Percentiles rank a stretch among this genome's conserved stretches.
Conservation (phyloP, 2,888 invertebrate species). For the Leistus spinibarbis region DNA sequence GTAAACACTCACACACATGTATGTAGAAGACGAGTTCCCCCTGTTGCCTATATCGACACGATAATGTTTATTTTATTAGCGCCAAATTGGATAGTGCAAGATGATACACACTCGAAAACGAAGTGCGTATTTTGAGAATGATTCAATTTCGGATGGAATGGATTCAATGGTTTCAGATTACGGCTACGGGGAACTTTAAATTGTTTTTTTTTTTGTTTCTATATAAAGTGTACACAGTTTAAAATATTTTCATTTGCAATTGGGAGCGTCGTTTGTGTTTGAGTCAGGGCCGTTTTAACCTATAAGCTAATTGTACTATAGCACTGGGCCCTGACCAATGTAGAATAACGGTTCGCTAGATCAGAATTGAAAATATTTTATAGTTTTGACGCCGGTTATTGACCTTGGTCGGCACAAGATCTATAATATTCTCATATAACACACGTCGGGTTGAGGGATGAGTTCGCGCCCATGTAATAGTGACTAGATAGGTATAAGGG, state of each 20-base stretch:
- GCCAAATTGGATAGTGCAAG: conserved; percentile 40
- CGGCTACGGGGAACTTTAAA: background rate
- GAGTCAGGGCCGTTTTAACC: too few species aligned
- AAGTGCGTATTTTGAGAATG: background rate
- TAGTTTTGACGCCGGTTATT: conserved; percentile 17
- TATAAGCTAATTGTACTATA: too few species aligned
- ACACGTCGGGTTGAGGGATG: background rate
- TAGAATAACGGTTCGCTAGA: too few species aligned
- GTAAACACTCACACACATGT: background rate
- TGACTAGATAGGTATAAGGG: background rate
- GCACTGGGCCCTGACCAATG: too few species aligned
- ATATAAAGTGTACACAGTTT: background rate
- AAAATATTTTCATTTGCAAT: background rate
- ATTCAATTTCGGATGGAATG: background rate
- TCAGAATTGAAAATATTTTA: too few species aligned
- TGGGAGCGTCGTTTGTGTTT: too few species aligned
- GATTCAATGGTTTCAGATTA: background rate
- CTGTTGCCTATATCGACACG: background rate
- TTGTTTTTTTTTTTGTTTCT: background rate
- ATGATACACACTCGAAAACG: conserved; percentile 15
- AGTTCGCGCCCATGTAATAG: background rate
- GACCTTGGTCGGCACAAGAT: conserved; percentile 8
- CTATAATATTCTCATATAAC: background rate
- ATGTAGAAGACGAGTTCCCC: background rate
- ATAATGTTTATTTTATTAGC: conserved; percentile 41